A percentile compares a stretch with the other conserved stretches of the same genome.
Evolutionary conservation across 2,797 vertebrate genomes (phyloP).

Genomic region (Phoeniculus purpureus): DNA sequence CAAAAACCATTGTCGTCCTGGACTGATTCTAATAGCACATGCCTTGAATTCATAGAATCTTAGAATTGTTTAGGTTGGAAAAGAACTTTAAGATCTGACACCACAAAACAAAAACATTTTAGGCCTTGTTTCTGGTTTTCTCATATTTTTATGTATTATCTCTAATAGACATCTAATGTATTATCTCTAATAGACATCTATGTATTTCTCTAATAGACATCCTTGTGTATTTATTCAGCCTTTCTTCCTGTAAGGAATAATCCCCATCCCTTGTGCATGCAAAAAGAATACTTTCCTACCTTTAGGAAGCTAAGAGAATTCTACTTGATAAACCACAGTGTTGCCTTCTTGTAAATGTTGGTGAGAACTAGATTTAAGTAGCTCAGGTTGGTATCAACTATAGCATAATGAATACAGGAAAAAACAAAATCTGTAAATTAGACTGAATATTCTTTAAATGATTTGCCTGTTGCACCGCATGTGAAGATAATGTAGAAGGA

Average conservation of each 20-base stretch:
- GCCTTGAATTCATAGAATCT: not conserved
- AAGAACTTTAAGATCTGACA: not conserved
- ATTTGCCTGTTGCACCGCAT: not conserved
- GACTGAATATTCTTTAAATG: not conserved
- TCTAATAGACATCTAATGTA: not conserved
- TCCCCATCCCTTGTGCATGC: not conserved
- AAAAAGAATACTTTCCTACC: not conserved
- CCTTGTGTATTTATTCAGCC: not conserved
- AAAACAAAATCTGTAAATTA: not conserved
- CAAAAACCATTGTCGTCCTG: not conserved
- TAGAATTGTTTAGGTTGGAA: no score
- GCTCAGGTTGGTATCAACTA: not conserved
- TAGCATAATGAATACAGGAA: not conserved
- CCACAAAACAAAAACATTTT: not conserved
- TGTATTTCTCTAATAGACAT: not conserved
- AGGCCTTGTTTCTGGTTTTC: not conserved
- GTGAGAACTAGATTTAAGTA: not conserved
- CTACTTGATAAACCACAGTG: not conserved
- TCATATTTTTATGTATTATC: not conserved
- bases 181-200: not conserved
- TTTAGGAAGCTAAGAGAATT: not conserved
- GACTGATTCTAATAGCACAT: not conserved
- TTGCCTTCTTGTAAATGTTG: not conserved
- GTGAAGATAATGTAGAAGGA: not conserved
- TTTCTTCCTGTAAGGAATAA: not conserved